Percentiles rank a stretch among this genome's conserved stretches.
Conservation (phyloP, 2,113 vertebrate genomes). For the Megaleporinus macrocephalus region DNA sequence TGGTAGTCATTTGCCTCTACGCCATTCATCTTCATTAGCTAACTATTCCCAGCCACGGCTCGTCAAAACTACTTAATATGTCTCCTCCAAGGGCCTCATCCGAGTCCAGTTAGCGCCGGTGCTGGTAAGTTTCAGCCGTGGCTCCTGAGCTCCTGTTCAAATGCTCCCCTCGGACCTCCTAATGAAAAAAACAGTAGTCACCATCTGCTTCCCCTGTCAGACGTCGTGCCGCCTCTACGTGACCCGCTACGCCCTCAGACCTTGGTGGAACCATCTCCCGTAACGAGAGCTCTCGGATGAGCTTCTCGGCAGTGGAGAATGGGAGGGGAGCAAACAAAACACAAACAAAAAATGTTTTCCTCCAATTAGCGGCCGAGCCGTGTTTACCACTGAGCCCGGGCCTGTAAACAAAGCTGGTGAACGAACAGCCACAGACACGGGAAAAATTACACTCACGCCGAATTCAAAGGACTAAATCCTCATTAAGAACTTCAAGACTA, state of each 20-base stretch:
- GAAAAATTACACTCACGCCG: background rate
- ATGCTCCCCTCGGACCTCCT: slow-evolving; percentile 51
- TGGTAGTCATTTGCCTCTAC: slow-evolving; percentile 31
- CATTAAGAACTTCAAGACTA: slow-evolving; percentile 3
- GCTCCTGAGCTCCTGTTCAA: slow-evolving; percentile 26
- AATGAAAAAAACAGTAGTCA: slow-evolving; percentile 59
- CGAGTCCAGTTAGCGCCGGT: slow-evolving; percentile 52
- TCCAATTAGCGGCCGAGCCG: slow-evolving; percentile 16
- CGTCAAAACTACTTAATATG: slow-evolving; percentile 63
- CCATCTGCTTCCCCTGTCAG: slow-evolving; percentile 61
- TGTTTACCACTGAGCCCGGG: background rate
- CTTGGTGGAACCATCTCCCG: background rate
- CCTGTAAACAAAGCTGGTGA: slow-evolving; percentile 4
- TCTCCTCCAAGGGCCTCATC: slow-evolving; percentile 35
- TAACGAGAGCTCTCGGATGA: background rate
- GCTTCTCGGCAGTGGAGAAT: slow-evolving; percentile 12
- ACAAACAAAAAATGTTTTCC: slow-evolving; percentile 35
- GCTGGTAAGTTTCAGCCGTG: slow-evolving; percentile 39
- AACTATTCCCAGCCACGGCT: slow-evolving; percentile 55
- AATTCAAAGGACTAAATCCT: background rate
- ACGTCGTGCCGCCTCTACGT: slow-evolving; percentile 41
- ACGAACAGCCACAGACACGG: background rate
- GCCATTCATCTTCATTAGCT: slow-evolving; percentile 69
- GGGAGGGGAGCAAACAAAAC: slow-evolving; percentile 25
- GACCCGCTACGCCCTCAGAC: slow-evolving; percentile 17